Base-by-base conservation (phyloP, 2,113 vertebrate species). In the Leuciscus idus region DNA sequence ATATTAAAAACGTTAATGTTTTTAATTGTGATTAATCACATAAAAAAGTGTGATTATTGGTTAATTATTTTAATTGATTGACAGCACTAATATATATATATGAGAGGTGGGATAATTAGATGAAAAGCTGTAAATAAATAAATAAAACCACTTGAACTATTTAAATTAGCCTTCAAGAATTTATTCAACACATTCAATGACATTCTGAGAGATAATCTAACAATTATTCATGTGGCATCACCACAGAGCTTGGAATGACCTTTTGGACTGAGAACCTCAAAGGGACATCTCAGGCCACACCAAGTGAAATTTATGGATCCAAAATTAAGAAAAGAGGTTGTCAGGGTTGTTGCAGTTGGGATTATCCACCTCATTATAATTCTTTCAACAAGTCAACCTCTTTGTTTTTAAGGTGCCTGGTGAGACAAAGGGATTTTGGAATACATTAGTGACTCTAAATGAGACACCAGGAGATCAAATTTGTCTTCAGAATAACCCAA, bases 371-470 rank as follows among this genome's bases (percentile, higher is more conserved):
- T 79, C 77, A 39, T 79, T 59, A 81, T 19, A 43, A 43, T 81
- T 64, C 39, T 46, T 57, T 43, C 21, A 61, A 78, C 76, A 33
- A 30, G 28, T 57, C 52, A 52, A 4, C 30, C 3, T 21, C 21
- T 43, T 4, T 43, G 77, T 61, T 23, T n/a, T 61, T 61, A 43
- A 8, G 9, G 77, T 0, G 43, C 12, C 43, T 75, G 43, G 43
- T 48, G 72, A 74, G 43, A 74, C 72, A 74, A 74, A 26, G 36
- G 57, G 77, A 80, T 61, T 59, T 79, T 23, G 76, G 50, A 36
- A 57, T 36, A 30, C 9, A 59, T 78, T n/a, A 78, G 19, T 36
- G 5, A 59, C 52, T 75, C 13, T 75, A 15, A 74, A 74, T 74
- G 39, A 75, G 43, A 26, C 23, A 23, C 33, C 19, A 23, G 8